phyloP scores from a whole-genome alignment of 2,888 invertebrate species.

The Caenorhabditis macrosperma region DNA sequence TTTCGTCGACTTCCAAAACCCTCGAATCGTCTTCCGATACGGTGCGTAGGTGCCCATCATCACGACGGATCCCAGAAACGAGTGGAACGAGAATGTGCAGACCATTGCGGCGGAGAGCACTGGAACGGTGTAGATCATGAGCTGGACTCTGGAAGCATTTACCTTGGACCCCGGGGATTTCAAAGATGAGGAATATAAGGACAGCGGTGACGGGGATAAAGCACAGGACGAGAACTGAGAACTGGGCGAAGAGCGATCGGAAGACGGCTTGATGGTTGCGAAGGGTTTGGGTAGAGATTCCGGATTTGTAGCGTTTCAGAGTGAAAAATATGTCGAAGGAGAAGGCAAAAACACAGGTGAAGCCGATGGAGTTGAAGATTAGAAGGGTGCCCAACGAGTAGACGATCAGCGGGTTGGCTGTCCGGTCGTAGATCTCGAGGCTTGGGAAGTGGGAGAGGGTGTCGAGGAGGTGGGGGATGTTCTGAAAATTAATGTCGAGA shows the following conservation, averaged over 20 bases:
- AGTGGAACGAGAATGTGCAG: constrained; percentile 18
- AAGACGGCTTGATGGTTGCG: constrained; percentile 10
- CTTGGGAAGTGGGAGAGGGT: not conserved
- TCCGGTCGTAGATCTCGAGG: constrained; percentile 18
- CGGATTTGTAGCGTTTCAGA: not conserved
- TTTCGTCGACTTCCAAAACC: not conserved
- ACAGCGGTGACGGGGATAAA: not conserved
- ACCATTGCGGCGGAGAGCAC: constrained; percentile 8
- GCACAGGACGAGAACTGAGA: constrained; percentile 10
- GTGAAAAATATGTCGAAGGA: not conserved
- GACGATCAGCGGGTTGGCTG: not conserved
- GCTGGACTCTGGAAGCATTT: not conserved
- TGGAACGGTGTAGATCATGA: too few relatives aligned
- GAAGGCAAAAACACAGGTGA: not conserved
- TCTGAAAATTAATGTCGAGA: not conserved
- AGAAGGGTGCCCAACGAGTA: not conserved
- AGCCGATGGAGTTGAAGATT: not conserved
- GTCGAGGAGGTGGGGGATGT: not conserved
- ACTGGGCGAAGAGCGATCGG: constrained; percentile 5
- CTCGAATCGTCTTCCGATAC: not conserved
- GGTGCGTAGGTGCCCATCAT: not conserved
- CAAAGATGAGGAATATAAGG: constrained; percentile 2
- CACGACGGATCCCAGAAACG: constrained; percentile 20
- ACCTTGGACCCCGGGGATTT: constrained; percentile 22
- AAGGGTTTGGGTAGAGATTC: not conserved